Evolutionary conservation across 2,113 vertebrate species (phyloP), one percentile per base, ranked within the genome.

Genomic region (Gymnobelideus leadbeateri): DNA sequence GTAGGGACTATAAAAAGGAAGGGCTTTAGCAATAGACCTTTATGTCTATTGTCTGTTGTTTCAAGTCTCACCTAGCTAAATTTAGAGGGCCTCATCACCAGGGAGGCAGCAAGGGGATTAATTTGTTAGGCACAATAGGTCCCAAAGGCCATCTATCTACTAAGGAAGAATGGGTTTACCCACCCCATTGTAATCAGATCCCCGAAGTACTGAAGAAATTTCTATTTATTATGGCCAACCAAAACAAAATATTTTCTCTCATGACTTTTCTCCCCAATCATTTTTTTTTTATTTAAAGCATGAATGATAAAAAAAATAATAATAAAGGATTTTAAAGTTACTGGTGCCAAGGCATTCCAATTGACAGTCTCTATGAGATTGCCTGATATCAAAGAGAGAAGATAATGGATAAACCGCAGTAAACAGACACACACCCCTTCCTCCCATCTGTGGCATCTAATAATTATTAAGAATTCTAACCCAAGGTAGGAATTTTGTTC

Each of bases 381-480:
- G 16, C 89, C 92, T 91, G 90, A 51, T 52, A 90, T 84, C 68
- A 84, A 77, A n/a, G 46, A 37, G 51, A 93, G 93, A 95, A 94
- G 31, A 84, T 96, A 91, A 94, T 91, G 91, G 91, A 97, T 84
- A 52, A 23, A 55, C 16, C 31, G 93, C 97, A 97, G 96, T 96
- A 92, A 95, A 93, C 96, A 98, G 92, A 92, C 68, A 43, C n/a
- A 84, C n/a, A 84, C 19, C 37, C 55, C 19, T 43, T 84, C 68
- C n/a, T 84, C 61, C 90, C 92, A 93, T 97, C 95, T 97, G 96
- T 96, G 96, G 93, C 92, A 93, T 97, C 96, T 93, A 95, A 97
- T 97, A 94, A 94, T 97, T 97, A 96, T 93, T 98, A 96, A 95
- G 94, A 96, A 98, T 95, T 95, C 95, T 96, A 96, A 96, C 93